These are phyloP conservation scores for Gavia stellata DNA, from an alignment of 2,113 vertebrate species.

Conservation along the genomic window DNA sequence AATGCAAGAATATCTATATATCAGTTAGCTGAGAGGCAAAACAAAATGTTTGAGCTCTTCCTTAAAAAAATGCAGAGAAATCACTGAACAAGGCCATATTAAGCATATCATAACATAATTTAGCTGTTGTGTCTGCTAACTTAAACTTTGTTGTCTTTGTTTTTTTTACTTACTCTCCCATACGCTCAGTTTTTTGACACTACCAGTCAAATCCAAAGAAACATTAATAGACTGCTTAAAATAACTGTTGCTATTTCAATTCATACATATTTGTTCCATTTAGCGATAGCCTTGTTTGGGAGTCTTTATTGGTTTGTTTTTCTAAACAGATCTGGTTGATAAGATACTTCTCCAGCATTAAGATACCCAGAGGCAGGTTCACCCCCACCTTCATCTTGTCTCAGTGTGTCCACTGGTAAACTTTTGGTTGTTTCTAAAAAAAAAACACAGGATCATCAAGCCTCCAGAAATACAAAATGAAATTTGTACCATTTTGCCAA, in stretches of 20 bases:
- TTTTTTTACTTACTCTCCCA: not conserved
- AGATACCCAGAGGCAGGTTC: not conserved
- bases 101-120: not conserved
- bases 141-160: not conserved
- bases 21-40: not conserved
- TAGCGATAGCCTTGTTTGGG: not conserved
- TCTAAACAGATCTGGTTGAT: not conserved
- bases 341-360: not conserved
- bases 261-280: not conserved
- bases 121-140: not conserved
- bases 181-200: not conserved
- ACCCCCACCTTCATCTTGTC: not conserved
- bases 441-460: not conserved
- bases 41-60: not conserved
- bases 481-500: not conserved
- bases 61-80: not conserved
- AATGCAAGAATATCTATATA: not conserved
- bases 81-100: not conserved
- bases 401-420: not conserved
- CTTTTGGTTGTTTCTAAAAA: not conserved
- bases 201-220: not conserved
- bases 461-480: not conserved
- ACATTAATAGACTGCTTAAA: not conserved
- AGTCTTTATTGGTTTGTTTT: not conserved
- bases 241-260: not conserved